These are phyloP conservation scores for Heliconius charithonia DNA, from an alignment of 2,888 invertebrate species.

Conservation along the genomic window DNA sequence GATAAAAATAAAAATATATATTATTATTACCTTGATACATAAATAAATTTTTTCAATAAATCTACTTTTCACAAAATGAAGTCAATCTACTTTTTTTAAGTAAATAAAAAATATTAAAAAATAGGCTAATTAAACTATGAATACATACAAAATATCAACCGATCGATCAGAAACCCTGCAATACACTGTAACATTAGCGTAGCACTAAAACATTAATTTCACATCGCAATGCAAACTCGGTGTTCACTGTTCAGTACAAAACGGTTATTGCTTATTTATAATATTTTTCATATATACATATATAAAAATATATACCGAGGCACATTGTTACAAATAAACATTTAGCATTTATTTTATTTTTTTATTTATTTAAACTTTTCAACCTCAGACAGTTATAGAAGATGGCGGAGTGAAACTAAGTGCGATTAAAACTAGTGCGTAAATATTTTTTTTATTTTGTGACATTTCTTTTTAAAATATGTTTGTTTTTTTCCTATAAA, in stretches of 20 bases:
- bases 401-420: conserved; percentile 21
- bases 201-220: conserved; percentile 16
- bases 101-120: too few relatives aligned
- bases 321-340: conserved; percentile 34
- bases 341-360: conserved; percentile 15
- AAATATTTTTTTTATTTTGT: conserved; percentile 22
- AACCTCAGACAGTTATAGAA: conserved; percentile 33
- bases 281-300: conserved; percentile 34
- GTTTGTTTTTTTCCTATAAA: conserved; percentile 2
- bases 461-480: conserved; percentile 21
- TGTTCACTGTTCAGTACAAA: conserved; percentile 37
- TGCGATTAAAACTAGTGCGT: conserved; percentile 42
- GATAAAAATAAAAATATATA: not conserved
- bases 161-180: conserved; percentile 22
- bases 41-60: too few relatives aligned
- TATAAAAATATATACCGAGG: conserved; percentile 46
- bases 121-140: not conserved
- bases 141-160: conserved; percentile 1
- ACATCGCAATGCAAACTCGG: conserved; percentile 30
- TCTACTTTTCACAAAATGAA: too few relatives aligned
- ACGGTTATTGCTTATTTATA: conserved; percentile 36
- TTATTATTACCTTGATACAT: not conserved
- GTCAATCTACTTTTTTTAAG: too few relatives aligned
- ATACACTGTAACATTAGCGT: conserved; percentile 18
- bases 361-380: conserved; percentile 33